phyloP scores from a whole-genome alignment of 2,113 vertebrate genomes.

The Pangasianodon gigas region DNA sequence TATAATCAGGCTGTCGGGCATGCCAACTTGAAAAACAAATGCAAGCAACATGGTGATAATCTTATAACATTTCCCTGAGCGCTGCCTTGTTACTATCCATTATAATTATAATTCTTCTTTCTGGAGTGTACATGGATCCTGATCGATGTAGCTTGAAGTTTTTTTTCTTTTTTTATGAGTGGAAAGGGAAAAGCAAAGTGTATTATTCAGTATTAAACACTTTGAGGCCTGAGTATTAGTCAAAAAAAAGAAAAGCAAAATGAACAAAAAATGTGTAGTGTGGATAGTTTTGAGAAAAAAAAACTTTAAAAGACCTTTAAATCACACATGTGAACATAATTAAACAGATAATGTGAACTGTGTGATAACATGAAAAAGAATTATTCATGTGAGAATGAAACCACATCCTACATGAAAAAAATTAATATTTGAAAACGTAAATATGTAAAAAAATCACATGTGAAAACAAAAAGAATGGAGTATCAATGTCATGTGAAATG shows the following conservation, averaged over 20 bases:
- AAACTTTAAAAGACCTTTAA: not conserved
- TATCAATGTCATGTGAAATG: not conserved
- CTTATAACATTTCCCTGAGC: conserved; percentile 21
- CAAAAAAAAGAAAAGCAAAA: too few species aligned
- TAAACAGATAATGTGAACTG: not conserved
- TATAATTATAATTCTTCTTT: conserved; percentile 10
- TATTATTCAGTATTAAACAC: too few species aligned
- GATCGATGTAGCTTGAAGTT: not conserved
- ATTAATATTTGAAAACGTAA: not conserved
- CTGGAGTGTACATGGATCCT: not conserved
- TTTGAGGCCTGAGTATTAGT: too few species aligned
- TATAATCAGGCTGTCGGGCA: conserved; percentile 26
- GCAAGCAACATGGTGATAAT: not conserved
- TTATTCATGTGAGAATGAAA: not conserved
- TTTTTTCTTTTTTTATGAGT: not conserved
- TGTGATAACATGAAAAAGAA: not conserved
- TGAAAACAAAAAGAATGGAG: not conserved
- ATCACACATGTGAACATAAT: not conserved
- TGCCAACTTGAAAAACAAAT: conserved; percentile 10
- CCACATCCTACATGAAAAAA: not conserved
- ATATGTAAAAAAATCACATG: not conserved
- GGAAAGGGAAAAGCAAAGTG: not conserved
- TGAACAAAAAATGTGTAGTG: not conserved
- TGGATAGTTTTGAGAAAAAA: not conserved
- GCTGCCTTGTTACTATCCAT: conserved; percentile 9